Base-by-base conservation (phyloP, 2,888 invertebrate genomes). In the Xylocampa areola region DNA sequence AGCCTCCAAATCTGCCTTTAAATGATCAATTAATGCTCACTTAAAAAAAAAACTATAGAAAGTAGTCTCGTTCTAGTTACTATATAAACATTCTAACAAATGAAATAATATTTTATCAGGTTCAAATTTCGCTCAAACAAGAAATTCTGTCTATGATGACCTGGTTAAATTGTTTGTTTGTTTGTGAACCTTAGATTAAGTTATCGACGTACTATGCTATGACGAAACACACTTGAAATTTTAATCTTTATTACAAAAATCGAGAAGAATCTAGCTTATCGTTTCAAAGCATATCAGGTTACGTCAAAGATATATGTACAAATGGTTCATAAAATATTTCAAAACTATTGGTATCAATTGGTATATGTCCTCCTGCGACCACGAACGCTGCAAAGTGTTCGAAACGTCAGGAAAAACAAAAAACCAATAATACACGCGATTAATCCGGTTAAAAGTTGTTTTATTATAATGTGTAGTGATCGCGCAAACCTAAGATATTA, bases 231-330 rank as follows among this genome's bases (percentile, higher is more conserved):
- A 33, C 47, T 44, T 41, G n/a, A 23, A 48, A 41, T 37, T 40
- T 39, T 47, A 51, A 64, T 60, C 17, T n/a, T 27, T 35, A 55
- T 61, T 68, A 64, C 41, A 33, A 4, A 14, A 19, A 37, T 27
- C 27, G 16, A 58, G 43, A 58, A 35, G 23, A 70, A 53, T 67
- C n/a, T 50, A 41, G 6, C 11, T 27, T 63, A 63, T 54, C 67
- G 19, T 32, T 27, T 43, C 19, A 41, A 45, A 29, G 10, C 10
- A 23, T 63, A 49, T 68, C 68, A 44, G 36, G n/a, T n/a, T n/a
- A n/a, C n/a, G n/a, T n/a, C n/a, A n/a, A n/a, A n/a, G n/a, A n/a
- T n/a, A n/a, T n/a, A n/a, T n/a, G n/a, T n/a, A n/a, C n/a, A n/a
- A n/a, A n/a, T n/a, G n/a, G n/a, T n/a, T n/a, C 25, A 17, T 37